These are phyloP conservation scores for Sinodicranocentrus sp. DNA, from an alignment of 2,888 invertebrate genomes.

Conservation along the genomic window DNA sequence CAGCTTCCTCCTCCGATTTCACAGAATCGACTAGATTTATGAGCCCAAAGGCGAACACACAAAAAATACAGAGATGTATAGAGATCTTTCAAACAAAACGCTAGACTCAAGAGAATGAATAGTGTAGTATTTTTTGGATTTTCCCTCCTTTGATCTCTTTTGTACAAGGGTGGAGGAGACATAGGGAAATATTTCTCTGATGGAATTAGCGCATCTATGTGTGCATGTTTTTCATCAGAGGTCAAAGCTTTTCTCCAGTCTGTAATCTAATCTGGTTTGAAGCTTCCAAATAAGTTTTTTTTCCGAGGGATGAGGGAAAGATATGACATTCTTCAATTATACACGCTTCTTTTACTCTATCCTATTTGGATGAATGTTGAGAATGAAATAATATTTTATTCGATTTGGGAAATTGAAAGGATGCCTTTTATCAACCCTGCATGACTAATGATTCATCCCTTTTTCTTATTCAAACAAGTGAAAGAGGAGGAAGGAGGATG, in stretches of 20 bases:
- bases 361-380: too few species aligned
- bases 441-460: conserved; percentile 45
- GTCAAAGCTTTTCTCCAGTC: not conserved
- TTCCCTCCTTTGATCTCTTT: conserved; percentile 41
- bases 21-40: conserved; percentile 39
- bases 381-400: conserved; percentile 50
- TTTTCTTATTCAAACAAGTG: conserved; percentile 50
- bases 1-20: conserved; percentile 57
- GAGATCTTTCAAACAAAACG: not conserved
- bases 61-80: conserved; percentile 9
- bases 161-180: conserved; percentile 12
- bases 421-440: conserved; percentile 16
- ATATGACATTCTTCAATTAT: too few species aligned
- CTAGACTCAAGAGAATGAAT: not conserved
- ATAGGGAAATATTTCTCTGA: conserved; percentile 24
- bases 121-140: not conserved
- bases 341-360: too few species aligned
- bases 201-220: conserved; percentile 16
- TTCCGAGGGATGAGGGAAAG: too few species aligned
- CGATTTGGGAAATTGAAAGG: conserved; percentile 48
- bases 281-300: too few species aligned
- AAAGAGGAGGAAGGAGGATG: too few species aligned
- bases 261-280: not conserved
- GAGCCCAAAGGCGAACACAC: conserved; percentile 44
- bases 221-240: not conserved